phyloP scores from a whole-genome alignment of 2,797 vertebrate species.

The Steatocranus sp. region DNA sequence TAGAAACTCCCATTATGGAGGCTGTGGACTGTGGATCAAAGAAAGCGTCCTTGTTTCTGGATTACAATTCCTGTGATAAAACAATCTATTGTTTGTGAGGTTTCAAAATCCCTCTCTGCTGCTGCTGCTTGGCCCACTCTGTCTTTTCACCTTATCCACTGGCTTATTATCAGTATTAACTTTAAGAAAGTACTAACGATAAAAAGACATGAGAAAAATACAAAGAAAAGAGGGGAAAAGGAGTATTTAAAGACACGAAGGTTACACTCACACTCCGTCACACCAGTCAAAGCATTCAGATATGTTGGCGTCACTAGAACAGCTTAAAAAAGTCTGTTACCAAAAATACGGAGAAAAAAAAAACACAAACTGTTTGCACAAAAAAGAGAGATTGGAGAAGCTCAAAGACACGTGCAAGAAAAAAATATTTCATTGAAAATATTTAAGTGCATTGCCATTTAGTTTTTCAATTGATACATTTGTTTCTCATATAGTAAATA shows the following conservation, averaged over 20 bases:
- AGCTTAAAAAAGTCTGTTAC: neutral
- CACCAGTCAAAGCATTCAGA: neutral
- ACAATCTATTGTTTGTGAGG: neutral
- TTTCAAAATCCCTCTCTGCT: neutral
- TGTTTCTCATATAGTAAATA: neutral
- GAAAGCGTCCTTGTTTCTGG: slow-evolving; percentile 11
- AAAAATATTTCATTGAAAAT: neutral
- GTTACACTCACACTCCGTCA: neutral
- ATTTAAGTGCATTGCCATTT: neutral
- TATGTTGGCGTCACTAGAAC: neutral
- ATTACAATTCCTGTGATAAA: slow-evolving; percentile 32
- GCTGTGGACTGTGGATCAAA: slow-evolving; percentile 36
- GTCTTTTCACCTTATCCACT: neutral
- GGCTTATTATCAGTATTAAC: neutral
- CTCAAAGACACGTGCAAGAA: neutral
- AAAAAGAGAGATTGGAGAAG: neutral
- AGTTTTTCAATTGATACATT: neutral
- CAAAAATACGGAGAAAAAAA: neutral
- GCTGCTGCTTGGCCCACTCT: neutral
- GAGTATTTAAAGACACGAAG: neutral
- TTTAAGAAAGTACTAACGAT: neutral
- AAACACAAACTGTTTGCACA: neutral
- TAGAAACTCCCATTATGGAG: neutral
- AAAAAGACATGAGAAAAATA: neutral
- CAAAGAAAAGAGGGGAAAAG: fast-evolving